Base-by-base conservation (phyloP, 2,113 vertebrate genomes). In the Cochlearius cochlearius region DNA sequence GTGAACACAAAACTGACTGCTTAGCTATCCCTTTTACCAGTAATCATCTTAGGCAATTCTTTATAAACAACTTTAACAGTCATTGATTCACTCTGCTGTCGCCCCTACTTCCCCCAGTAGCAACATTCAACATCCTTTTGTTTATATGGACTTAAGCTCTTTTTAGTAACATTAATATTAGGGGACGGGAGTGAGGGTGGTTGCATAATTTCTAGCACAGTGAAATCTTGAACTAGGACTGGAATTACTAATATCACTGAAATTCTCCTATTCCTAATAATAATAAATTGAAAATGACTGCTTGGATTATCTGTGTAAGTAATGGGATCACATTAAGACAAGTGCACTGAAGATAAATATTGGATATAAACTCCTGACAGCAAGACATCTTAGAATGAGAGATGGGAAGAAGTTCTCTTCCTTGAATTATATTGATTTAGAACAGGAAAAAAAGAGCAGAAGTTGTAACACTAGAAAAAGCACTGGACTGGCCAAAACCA, bases 261-360 rank as follows among this genome's bases (percentile, higher is more conserved):
- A 96, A 74, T 93, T 69, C n/a, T 94, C 43, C 29, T 77, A 45
- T 66, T 92, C 45, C n/a, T 96, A 95, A 87, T 72, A 95, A 85
- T 73, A 96, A 97, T 73, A 86, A 90, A 94, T 88, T 77, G 78
- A 77, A 94, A 93, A 96, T 92, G 92, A 96, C 79, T 94, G 20
- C 74, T 90, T 78, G 41, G 58, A 86, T 93, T 92, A 86, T 94
- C 67, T 95, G 81, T 88, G 27, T 97, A 96, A 96, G 82, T 93
- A 96, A 93, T 88, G 77, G 72, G 90, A 93, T 93, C 88, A 88
- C 95, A 94, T 95, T 90, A 96, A 93, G 93, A 92, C 82, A 96
- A 96, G 59, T 88, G 59, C 59, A 80, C 64, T 77, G 75, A 94
- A 96, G 82, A 94, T 86, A 97, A 96, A 96, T 97, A 96, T 71